Evolutionary conservation across 2,113 vertebrate species (phyloP).

Genomic region (Callionymus lyra): DNA sequence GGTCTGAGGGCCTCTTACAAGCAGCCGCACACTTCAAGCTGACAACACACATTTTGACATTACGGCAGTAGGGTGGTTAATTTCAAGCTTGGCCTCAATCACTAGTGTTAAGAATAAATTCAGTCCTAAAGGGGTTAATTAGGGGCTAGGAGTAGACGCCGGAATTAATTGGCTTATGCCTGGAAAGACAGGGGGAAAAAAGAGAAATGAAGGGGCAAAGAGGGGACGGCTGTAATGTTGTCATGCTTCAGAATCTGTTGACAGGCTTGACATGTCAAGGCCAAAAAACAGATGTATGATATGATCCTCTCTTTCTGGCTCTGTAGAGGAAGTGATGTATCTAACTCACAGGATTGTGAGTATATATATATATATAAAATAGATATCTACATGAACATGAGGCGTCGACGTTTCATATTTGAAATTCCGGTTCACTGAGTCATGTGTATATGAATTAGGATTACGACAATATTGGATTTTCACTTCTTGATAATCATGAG

Average conservation of each 20-base stretch:
- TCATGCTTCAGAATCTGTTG: constrained; percentile 35
- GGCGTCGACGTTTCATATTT: too few relatives aligned
- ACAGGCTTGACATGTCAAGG: constrained; percentile 41
- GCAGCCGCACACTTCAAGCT: constrained; percentile 9
- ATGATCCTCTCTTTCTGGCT: background rate
- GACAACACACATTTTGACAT: constrained; percentile 28
- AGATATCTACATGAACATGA: too few relatives aligned
- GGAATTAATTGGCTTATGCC: constrained; percentile 60
- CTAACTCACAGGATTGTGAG: too few relatives aligned
- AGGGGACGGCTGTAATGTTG: constrained; percentile 24
- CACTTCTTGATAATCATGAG: too few relatives aligned
- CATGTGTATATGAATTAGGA: too few relatives aligned
- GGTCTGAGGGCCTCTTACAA: background rate
- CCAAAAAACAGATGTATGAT: background rate
- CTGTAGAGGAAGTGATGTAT: too few relatives aligned
- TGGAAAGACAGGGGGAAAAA: constrained; percentile 41
- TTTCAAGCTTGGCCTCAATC: constrained; percentile 64
- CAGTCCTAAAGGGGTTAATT: constrained; percentile 68
- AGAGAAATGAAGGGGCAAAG: constrained; percentile 5
- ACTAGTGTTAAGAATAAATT: constrained; percentile 55
- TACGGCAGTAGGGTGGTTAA: constrained; percentile 46
- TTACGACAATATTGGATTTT: too few relatives aligned
- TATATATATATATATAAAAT: too few relatives aligned
- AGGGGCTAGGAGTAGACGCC: constrained; percentile 48
- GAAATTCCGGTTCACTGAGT: too few relatives aligned